Base-by-base conservation (phyloP, 2,113 vertebrate species). In the Cololabis saira region DNA sequence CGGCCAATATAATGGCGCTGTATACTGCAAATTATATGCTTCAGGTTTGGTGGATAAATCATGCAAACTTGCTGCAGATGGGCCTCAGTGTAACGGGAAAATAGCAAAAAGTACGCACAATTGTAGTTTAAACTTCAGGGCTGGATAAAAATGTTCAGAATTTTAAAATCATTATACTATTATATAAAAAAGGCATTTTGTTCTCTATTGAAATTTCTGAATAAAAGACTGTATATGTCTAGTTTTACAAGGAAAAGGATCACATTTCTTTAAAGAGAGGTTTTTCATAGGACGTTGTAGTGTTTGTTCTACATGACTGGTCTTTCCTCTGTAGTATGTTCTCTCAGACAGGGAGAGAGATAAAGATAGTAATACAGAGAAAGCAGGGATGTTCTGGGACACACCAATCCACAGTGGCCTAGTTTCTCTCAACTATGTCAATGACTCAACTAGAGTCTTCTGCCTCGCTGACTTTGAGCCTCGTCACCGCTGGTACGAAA, bases 371-470 rank as follows among this genome's bases (percentile, higher is more conserved):
- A 55, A 63, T 33, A 21, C 44, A 66, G 65, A 49, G 61, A 79
- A 37, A 68, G 69, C 14, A 7, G 58, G 65, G 71, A 59, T 80
- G 76, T 84, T 77, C 73, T 87, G 84, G 87, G 76, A 81, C 83
- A 80, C 82, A 84, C 78, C n/a, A 72, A 83, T 84, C 79, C 70
- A 85, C 74, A 50, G 65, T 88, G 88, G 84, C 90, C 88, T 90
- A 87, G 71, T 91, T 90, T 89, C 74, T 67, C 63, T 70, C 51
- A 71, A 81, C 72, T 54, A 61, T 82, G 82, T 81, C 76, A 71
- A 72, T 88, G 85, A 91, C 79, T 89, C 85, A 89, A 76, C 84
- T 73, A 63, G 76, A 85, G 80, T 88, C 87, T 89, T 92, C 83
- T 86, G 87, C 87, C 78, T 82, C 75, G 71, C 71, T 80, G 87